Evolutionary conservation across 2,797 vertebrate species (phyloP).

Genomic region (Micrastur ruficollis): DNA sequence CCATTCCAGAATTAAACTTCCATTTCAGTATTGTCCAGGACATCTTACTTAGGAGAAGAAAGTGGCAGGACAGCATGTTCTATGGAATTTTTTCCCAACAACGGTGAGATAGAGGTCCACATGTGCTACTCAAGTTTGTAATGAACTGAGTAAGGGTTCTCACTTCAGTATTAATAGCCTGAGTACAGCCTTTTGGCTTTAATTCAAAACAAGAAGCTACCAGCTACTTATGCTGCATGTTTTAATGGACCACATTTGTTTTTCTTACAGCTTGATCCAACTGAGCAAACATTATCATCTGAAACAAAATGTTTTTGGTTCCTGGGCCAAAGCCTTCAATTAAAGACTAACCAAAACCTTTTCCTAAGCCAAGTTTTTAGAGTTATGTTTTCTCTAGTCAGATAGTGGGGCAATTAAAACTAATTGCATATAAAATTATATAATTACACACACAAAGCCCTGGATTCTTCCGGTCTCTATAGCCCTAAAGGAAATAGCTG

Average conservation of each 20-base stretch:
- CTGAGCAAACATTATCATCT: not conserved
- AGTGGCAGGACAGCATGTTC: constrained; percentile 79
- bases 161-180: not conserved
- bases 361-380: not conserved
- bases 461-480: not conserved
- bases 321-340: not conserved
- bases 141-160: not conserved
- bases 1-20: constrained; percentile 74
- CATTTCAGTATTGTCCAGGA: constrained; percentile 80
- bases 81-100: constrained; percentile 80
- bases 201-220: not conserved
- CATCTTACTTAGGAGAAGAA: constrained; percentile 75
- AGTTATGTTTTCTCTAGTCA: not conserved
- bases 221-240: not conserved
- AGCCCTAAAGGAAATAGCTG: not conserved
- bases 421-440: not conserved
- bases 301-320: not conserved
- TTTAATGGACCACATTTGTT: not conserved
- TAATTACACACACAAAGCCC: not conserved
- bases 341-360: not conserved
- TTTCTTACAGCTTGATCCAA: not conserved
- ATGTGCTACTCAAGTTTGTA: not conserved
- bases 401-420: not conserved
- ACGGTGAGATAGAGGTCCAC: constrained; percentile 65
- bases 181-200: not conserved